Evolutionary conservation across 2,797 vertebrate species (phyloP).

Genomic region (Merluccius polli): DNA sequence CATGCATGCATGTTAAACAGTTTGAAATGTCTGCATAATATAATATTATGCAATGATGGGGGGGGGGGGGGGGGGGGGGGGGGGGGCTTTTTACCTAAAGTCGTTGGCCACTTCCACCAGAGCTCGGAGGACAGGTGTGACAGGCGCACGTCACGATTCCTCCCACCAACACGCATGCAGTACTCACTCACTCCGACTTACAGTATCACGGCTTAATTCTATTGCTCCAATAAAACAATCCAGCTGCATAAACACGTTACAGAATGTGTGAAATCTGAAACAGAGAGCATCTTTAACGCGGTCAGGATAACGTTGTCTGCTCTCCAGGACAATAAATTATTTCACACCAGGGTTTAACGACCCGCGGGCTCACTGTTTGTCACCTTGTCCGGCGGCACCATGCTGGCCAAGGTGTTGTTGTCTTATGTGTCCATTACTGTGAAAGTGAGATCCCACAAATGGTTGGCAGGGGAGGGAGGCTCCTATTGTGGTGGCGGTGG

Average conservation of each 20-base stretch:
- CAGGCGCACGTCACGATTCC: slow-evolving; percentile 42
- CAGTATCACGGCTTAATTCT: slow-evolving; percentile 68
- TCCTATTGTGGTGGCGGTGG: slow-evolving; percentile 43
- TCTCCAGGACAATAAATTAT: slow-evolving; percentile 69
- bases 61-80: too few relatives aligned
- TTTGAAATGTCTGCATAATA: neutral
- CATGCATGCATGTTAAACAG: neutral
- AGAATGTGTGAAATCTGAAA: slow-evolving; percentile 75
- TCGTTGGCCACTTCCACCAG: slow-evolving; percentile 11
- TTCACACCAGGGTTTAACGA: slow-evolving; percentile 62
- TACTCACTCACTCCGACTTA: slow-evolving; percentile 55
- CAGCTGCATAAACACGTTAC: slow-evolving; percentile 81
- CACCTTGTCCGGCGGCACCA: slow-evolving; percentile 68
- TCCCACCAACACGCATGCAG: slow-evolving; percentile 40
- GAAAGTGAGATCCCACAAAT: slow-evolving; percentile 75
- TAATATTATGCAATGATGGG: too few relatives aligned
- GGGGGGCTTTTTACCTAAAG: too few relatives aligned
- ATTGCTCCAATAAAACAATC: slow-evolving; percentile 77
- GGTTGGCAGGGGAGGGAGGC: slow-evolving; percentile 49
- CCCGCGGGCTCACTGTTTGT: slow-evolving; percentile 68
- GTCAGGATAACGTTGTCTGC: slow-evolving; percentile 60
- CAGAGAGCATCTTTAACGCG: slow-evolving; percentile 66
- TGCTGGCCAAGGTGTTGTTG: slow-evolving; percentile 69
- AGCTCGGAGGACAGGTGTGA: slow-evolving; percentile 55
- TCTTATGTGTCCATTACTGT: slow-evolving; percentile 72